Percentiles rank a stretch among this genome's conserved stretches.
Conservation (phyloP, 2,113 vertebrate genomes). For the Hyla sarda region DNA sequence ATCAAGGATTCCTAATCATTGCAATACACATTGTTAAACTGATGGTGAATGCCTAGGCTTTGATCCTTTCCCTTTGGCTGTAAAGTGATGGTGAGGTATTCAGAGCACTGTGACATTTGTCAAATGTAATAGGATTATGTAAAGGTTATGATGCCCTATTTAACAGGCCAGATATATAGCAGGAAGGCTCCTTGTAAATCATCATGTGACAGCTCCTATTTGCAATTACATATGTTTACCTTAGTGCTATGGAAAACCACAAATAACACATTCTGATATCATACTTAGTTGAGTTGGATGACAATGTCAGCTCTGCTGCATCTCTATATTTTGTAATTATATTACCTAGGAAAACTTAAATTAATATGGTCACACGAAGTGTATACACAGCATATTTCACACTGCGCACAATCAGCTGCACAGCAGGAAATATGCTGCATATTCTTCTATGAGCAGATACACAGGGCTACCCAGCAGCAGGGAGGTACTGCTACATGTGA, state of each 20-base stretch:
- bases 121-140: constrained; percentile 41
- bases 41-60: constrained; percentile 12
- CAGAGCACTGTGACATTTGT: constrained; percentile 7
- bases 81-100: constrained; percentile 9
- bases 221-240: neutral
- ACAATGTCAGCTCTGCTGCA: neutral
- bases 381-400: no score
- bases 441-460: no score
- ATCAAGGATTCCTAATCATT: constrained; percentile 16
- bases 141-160: constrained; percentile 17
- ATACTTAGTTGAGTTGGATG: neutral
- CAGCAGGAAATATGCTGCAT: no score
- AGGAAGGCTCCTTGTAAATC: neutral
- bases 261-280: neutral
- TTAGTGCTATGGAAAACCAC: neutral
- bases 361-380: no score
- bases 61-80: constrained; percentile 13
- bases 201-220: constrained; percentile 1
- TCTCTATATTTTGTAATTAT: neutral
- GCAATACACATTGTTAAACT: neutral
- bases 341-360: neutral
- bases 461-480: no score
- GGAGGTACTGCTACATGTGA: no score
- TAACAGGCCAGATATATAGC: neutral
- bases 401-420: no score